Percentiles rank a stretch among this genome's conserved stretches.
phyloP scores from a whole-genome alignment of 2,888 invertebrate species.

The Lapara coniferarum region DNA sequence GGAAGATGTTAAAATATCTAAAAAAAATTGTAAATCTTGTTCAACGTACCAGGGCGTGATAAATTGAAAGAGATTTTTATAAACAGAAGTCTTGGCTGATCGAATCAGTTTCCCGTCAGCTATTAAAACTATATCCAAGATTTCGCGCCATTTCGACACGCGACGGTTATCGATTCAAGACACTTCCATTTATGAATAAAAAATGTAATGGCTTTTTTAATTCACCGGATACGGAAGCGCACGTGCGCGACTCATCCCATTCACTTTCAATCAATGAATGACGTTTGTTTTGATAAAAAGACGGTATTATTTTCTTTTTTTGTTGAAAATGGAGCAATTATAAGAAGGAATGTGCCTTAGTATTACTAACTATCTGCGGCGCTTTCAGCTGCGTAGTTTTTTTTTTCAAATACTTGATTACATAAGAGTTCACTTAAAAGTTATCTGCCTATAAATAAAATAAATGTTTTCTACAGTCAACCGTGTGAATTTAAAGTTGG shows the following conservation, averaged over 20 bases:
- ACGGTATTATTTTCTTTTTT: no score
- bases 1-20: no score
- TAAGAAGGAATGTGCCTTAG: no score
- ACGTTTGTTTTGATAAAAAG: slow-evolving; percentile 14
- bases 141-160: neutral
- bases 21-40: neutral
- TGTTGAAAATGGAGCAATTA: no score
- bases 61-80: neutral
- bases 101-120: neutral
- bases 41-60: neutral
- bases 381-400: no score
- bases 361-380: no score
- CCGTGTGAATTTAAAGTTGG: no score
- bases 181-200: neutral
- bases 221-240: slow-evolving; percentile 45
- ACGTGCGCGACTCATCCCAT: slow-evolving; percentile 39
- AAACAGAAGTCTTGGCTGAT: neutral
- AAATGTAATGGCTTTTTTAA: slow-evolving; percentile 19
- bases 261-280: slow-evolving; percentile 19
- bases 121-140: neutral
- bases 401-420: no score
- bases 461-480: no score
- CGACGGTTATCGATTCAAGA: neutral
- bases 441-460: no score
- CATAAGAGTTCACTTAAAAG: no score